A percentile compares a stretch with the other conserved stretches of the same genome.
These are phyloP conservation scores for Graphium colonna DNA, from an alignment of 2,888 invertebrate genomes.

Conservation along the genomic window DNA sequence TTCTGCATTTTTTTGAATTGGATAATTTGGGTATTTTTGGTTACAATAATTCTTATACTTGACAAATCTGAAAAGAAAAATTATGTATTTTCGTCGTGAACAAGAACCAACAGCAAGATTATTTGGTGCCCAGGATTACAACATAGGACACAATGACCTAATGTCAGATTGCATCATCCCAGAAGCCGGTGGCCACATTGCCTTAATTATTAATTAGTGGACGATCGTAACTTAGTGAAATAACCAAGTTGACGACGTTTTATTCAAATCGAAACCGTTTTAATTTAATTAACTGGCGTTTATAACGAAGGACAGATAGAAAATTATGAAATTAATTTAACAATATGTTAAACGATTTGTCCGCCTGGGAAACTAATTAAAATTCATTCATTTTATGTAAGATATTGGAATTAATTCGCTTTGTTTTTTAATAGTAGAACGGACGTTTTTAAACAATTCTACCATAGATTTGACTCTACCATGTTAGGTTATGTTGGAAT, in stretches of 20 bases:
- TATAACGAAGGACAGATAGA: conserved; percentile 4
- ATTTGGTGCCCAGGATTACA: neutral
- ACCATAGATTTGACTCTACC: too few relatives aligned
- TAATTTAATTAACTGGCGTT: conserved; percentile 8
- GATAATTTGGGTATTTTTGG: too few relatives aligned
- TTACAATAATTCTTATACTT: too few relatives aligned
- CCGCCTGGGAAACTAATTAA: neutral
- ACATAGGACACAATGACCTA: neutral
- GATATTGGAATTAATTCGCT: too few relatives aligned
- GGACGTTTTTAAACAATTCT: too few relatives aligned
- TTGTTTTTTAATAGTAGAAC: too few relatives aligned
- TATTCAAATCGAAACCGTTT: conserved; percentile 6
- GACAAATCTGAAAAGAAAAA: too few relatives aligned
- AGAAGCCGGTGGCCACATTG: neutral
- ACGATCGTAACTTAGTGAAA: neutral
- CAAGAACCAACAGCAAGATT: too few relatives aligned
- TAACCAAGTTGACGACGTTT: conserved; percentile 1
- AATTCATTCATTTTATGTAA: neutral
- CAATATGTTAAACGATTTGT: neutral
- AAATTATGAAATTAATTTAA: conserved; percentile 1
- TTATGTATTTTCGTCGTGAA: too few relatives aligned
- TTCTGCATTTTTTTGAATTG: too few relatives aligned
- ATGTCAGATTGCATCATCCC: neutral
- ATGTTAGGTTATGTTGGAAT: too few relatives aligned
- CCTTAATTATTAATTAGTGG: neutral